Conservation (phyloP, 1,140 invertebrate genomes). For the Neodiprion fabricii region DNA sequence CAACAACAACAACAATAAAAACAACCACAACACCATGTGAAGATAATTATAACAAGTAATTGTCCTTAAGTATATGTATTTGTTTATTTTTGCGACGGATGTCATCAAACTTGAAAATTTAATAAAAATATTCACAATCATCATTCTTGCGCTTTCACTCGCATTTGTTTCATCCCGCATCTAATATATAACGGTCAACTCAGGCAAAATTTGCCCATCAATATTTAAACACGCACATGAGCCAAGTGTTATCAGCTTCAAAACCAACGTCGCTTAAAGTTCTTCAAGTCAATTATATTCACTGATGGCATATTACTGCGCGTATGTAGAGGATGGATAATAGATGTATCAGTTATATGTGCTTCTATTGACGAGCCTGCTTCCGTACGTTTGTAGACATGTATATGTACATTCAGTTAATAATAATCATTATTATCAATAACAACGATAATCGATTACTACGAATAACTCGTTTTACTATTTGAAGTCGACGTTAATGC, state of each 20-base stretch:
- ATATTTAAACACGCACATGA: conserved; percentile 21
- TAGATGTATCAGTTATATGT: conserved; percentile 31
- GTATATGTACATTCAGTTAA: conserved; percentile 62
- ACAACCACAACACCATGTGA: too few species aligned
- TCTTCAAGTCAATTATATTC: conserved; percentile 31
- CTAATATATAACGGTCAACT: conserved; percentile 14
- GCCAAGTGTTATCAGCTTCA: conserved; percentile 16
- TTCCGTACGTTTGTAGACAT: conserved; percentile 41
- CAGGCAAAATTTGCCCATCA: not conserved
- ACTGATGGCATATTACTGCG: conserved; percentile 33
- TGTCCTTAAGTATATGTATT: conserved; percentile 61
- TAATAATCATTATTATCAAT: conserved; percentile 60
- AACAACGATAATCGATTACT: conserved; percentile 60
- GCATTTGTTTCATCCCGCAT: conserved; percentile 38
- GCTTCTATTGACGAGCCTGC: conserved; percentile 20
- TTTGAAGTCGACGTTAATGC: not conserved
- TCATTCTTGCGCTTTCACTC: conserved; percentile 55
- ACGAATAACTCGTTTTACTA: conserved; percentile 47
- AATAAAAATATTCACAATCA: conserved; percentile 65
- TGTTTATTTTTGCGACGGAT: conserved; percentile 61
- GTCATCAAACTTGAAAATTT: conserved; percentile 65
- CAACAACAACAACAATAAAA: too few species aligned
- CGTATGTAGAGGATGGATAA: conserved; percentile 34
- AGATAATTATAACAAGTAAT: conserved; percentile 11
- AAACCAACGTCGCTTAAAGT: conserved; percentile 9